A percentile compares a stretch with the other conserved stretches of the same genome.
Evolutionary conservation across 2,888 invertebrate genomes (phyloP).

Genomic region (Polyommatus iphigenia): DNA sequence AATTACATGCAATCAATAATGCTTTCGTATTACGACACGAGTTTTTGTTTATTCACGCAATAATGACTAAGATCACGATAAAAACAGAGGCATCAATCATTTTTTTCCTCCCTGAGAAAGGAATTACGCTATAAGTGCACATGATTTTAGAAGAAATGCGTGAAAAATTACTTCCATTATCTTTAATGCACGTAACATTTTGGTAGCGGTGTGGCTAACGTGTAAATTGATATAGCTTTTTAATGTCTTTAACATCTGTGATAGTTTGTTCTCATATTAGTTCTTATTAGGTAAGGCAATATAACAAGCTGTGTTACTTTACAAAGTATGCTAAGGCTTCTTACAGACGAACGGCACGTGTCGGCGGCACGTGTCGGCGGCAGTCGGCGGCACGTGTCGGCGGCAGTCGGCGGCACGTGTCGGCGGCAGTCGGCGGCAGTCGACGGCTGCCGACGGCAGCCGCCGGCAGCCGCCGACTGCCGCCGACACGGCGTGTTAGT

Average conservation of each 20-base stretch:
- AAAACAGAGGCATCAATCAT: constrained; percentile 71
- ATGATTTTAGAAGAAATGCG: constrained; percentile 65
- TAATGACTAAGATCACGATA: constrained; percentile 58
- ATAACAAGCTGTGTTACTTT: not conserved
- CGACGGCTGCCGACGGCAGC: too few relatives aligned
- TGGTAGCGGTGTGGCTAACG: constrained; percentile 55
- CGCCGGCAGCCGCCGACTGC: too few relatives aligned
- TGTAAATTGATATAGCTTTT: constrained; percentile 52
- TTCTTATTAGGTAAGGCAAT: not conserved
- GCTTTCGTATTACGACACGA: constrained; percentile 48
- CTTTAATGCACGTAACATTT: constrained; percentile 59
- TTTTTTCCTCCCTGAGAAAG: constrained; percentile 67
- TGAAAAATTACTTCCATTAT: constrained; percentile 72
- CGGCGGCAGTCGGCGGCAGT: too few relatives aligned
- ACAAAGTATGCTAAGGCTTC: not conserved
- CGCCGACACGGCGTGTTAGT: too few relatives aligned
- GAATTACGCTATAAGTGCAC: constrained; percentile 62
- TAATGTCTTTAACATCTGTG: constrained; percentile 24
- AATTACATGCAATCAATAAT: constrained; percentile 34
- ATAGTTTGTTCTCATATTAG: not conserved
- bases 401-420: too few relatives aligned
- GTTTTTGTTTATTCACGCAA: constrained; percentile 49
- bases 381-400: too few relatives aligned
- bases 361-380: too few relatives aligned
- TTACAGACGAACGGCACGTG: too few relatives aligned